A percentile compares a stretch with the other conserved stretches of the same genome.
Conservation (phyloP, 2,888 invertebrate species). For the Eristalis arbustorum region DNA sequence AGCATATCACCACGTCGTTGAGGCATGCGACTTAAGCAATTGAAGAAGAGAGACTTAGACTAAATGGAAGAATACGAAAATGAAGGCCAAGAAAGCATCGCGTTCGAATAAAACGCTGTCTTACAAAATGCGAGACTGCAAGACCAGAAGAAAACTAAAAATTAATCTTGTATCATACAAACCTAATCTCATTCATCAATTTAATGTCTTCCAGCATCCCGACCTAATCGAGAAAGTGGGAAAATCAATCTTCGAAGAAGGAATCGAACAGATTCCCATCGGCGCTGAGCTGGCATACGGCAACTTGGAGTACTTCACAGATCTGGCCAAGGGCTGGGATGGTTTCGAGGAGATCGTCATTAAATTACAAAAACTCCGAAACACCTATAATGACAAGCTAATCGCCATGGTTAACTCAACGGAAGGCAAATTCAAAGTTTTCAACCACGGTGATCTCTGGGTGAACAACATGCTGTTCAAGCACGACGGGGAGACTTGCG, state of each 20-base stretch:
- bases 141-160: too few relatives aligned
- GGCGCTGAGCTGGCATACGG: not conserved
- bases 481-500: slow-evolving; percentile 72
- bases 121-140: too few relatives aligned
- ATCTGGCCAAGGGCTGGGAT: not conserved
- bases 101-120: too few relatives aligned
- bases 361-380: not conserved
- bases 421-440: slow-evolving; percentile 70
- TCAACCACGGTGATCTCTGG: slow-evolving; percentile 80
- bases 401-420: not conserved
- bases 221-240: not conserved
- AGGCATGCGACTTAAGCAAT: too few relatives aligned
- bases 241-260: not conserved
- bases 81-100: too few relatives aligned
- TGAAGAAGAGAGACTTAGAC: too few relatives aligned
- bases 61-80: too few relatives aligned
- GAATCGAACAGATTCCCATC: not conserved
- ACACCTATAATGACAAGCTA: not conserved
- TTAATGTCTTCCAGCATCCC: not conserved
- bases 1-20: too few relatives aligned
- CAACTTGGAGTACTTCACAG: not conserved
- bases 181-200: too few relatives aligned
- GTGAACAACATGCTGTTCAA: slow-evolving; percentile 80
- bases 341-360: not conserved
- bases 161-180: too few relatives aligned